Evolutionary conservation across 2,113 vertebrate species (phyloP), one percentile per base, ranked within the genome.

Genomic region (Upupa epops): DNA sequence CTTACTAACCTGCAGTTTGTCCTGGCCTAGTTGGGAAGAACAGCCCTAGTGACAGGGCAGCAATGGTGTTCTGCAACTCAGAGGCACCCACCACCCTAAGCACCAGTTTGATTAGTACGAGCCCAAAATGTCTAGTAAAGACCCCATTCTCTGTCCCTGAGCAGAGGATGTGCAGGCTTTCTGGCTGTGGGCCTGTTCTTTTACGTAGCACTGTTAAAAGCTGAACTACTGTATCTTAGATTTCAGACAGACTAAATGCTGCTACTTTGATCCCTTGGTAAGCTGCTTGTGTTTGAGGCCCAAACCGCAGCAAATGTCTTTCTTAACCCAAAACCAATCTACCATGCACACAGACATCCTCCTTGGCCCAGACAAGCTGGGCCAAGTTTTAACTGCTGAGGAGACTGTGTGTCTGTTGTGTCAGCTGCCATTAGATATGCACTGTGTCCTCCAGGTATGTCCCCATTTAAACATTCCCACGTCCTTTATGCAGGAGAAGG

Each of bases 1-100:
- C 98, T 99, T 83, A 99, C 99, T 73, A 99, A 99, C 97, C 96
- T 99, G 98, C 99, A 99, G 97, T 99, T 99, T 97, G 98, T 99
- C 52, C 94, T 99, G 97, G 99, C 99, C 80, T 99, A 66, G 98
- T 68, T 8, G 3, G 58, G n/a, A 42, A 48, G 49, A 76, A 58
- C 8, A 3, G 52, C n/a, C 26, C 34, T 13, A 29, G 18, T 11
- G 61, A 31, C 79, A 32, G 42, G 54, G 36, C 88, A 84, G 65
- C 40, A 59, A 21, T 1, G 1, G 52, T 49, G 58, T 88, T 61
- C 69, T 59, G 29, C 68, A 72, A 73, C 64, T 86, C 14, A 4
- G 63, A 93, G 36, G 49, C 29, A 45, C 32, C 10, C 66, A 54
- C 7, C 5, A 59, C 81, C 46, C 82, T 91, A 78, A 74, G 66